Conservation (phyloP, 2,888 invertebrate species). For the Pimpla rufipes region DNA sequence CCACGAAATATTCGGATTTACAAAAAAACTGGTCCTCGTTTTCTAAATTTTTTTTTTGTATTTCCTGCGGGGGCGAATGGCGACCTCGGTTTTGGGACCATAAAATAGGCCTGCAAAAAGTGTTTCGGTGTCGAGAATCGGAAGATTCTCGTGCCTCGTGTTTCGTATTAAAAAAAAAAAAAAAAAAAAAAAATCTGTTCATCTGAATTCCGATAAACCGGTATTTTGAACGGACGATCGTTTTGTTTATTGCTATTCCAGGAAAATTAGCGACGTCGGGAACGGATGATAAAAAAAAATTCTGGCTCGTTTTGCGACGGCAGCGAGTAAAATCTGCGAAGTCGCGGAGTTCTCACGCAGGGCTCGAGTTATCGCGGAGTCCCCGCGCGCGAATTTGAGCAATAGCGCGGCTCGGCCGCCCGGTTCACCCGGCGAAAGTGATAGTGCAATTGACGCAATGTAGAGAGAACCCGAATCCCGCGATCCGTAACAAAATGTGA, state of each 20-base stretch:
- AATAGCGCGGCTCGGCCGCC: constrained; percentile 6
- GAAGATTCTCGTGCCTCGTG: too few relatives aligned
- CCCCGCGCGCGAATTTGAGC: constrained; percentile 22
- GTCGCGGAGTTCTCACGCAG: not conserved
- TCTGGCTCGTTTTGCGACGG: not conserved
- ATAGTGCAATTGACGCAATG: constrained; percentile 25
- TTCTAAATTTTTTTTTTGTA: not conserved
- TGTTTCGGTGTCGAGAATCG: too few relatives aligned
- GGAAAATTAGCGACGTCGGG: not conserved
- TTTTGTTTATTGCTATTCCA: not conserved
- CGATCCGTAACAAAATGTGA: constrained; percentile 71
- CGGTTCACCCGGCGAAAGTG: constrained; percentile 67
- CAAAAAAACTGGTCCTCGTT: not conserved
- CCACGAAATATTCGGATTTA: not conserved
- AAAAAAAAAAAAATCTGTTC: too few relatives aligned
- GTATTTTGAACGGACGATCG: too few relatives aligned
- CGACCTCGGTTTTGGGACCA: too few relatives aligned
- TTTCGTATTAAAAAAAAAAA: too few relatives aligned
- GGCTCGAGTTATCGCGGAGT: constrained; percentile 8
- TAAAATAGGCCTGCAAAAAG: too few relatives aligned
- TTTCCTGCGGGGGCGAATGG: not conserved
- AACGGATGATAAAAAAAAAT: not conserved
- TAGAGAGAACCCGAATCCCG: constrained; percentile 49
- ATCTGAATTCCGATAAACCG: too few relatives aligned
- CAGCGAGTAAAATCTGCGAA: not conserved